Evolutionary conservation across 2,797 vertebrate genomes (phyloP).

Genomic region (Falco biarmicus): DNA sequence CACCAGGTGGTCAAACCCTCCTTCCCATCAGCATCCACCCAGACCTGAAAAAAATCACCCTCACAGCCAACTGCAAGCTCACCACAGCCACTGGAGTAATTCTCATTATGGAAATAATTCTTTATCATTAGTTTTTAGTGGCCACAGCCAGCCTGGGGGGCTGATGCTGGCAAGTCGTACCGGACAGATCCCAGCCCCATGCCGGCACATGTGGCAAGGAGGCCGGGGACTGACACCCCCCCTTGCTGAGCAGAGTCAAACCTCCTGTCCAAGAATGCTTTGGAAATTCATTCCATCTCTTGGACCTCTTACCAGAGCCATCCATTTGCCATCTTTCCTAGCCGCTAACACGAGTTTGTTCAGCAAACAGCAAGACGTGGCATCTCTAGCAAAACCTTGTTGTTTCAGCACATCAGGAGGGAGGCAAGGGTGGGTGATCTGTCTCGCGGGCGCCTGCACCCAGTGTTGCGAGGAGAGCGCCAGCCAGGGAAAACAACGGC

Average conservation of each 20-base stretch:
- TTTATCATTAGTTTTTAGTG: rapidly evolving
- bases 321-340: neutral
- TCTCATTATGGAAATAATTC: neutral
- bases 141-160: neutral
- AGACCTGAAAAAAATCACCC: neutral
- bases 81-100: rapidly evolving
- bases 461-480: rapidly evolving
- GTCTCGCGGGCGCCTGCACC: rapidly evolving
- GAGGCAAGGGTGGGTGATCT: rapidly evolving
- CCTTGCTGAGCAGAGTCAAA: neutral
- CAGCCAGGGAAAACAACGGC: rapidly evolving
- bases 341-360: rapidly evolving
- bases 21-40: rapidly evolving
- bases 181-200: neutral
- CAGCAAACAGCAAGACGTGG: rapidly evolving
- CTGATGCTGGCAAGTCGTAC: rapidly evolving
- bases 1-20: neutral
- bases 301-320: rapidly evolving
- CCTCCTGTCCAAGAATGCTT: rapidly evolving
- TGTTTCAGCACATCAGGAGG: neutral
- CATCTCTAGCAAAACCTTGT: rapidly evolving
- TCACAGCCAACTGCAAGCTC: rapidly evolving
- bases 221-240: too few relatives aligned
- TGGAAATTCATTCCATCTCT: rapidly evolving
- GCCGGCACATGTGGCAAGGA: rapidly evolving